These are phyloP conservation scores for Melolontha melolontha DNA, from an alignment of 2,888 invertebrate species.

Conservation along the genomic window DNA sequence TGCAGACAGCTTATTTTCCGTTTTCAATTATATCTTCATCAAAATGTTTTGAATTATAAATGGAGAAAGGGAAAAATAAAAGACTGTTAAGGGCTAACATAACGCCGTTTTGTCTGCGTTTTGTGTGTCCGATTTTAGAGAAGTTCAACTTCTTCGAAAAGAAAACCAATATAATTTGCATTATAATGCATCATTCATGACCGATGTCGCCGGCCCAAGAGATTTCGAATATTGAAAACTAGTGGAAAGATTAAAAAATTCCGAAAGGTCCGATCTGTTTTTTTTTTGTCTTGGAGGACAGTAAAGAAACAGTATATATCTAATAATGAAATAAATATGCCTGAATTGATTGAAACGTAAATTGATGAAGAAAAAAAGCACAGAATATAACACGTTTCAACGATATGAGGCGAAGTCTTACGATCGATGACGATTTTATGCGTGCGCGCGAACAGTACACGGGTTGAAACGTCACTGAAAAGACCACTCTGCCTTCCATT, in stretches of 20 bases:
- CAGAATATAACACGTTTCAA: slow-evolving; percentile 38
- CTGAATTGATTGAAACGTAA: slow-evolving; percentile 37
- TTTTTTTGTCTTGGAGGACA: too few species aligned
- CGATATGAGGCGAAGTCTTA: slow-evolving; percentile 54
- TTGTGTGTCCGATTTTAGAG: slow-evolving; percentile 18
- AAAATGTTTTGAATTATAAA: too few species aligned
- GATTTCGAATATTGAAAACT: slow-evolving; percentile 22
- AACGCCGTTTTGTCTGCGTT: slow-evolving; percentile 18
- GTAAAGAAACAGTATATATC: neutral
- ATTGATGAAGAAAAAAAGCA: slow-evolving; percentile 37
- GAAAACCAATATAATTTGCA: slow-evolving; percentile 37
- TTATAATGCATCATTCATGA: slow-evolving; percentile 36
- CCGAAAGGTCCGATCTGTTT: slow-evolving; percentile 10
- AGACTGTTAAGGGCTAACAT: slow-evolving; percentile 25
- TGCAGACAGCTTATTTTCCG: too few species aligned
- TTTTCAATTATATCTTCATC: too few species aligned
- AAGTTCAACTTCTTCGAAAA: slow-evolving; percentile 25
- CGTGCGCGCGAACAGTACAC: slow-evolving; percentile 62
- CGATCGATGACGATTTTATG: slow-evolving; percentile 59
- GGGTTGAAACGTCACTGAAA: slow-evolving; percentile 63
- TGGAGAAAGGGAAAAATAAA: neutral
- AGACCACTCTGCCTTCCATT: slow-evolving; percentile 56
- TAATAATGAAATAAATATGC: slow-evolving; percentile 31
- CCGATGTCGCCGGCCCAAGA: slow-evolving; percentile 15
- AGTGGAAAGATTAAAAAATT: slow-evolving; percentile 9